Evolutionary conservation across 2,797 vertebrate species (phyloP).

Genomic region (Bucorvus abyssinicus): DNA sequence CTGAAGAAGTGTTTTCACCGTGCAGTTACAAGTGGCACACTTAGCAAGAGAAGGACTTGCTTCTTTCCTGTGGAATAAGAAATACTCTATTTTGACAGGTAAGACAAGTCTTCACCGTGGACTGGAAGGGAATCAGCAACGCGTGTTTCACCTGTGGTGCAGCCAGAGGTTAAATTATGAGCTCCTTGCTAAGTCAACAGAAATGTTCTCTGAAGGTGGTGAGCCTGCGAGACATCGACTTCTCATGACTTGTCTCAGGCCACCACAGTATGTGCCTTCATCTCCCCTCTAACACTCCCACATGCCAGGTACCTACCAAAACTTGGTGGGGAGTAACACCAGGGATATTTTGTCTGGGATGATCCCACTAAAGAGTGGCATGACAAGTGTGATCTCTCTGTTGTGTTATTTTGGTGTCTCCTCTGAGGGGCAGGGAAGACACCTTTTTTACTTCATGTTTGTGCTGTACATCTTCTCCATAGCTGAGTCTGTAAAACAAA

Average conservation of each 20-base stretch:
- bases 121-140: background rate
- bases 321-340: background rate
- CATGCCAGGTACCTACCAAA: fast-evolving
- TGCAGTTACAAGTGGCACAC: background rate
- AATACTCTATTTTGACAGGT: background rate
- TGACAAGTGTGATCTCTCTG: background rate
- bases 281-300: background rate
- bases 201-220: background rate
- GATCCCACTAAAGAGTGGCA: background rate
- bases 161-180: background rate
- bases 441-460: background rate
- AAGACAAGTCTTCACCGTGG: background rate
- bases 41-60: background rate
- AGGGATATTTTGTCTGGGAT: background rate
- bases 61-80: background rate
- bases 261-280: background rate
- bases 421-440: background rate
- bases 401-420: background rate
- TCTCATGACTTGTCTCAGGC: background rate
- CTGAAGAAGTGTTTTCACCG: background rate
- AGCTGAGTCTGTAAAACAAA: background rate
- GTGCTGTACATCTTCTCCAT: background rate
- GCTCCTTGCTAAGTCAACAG: background rate
- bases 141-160: background rate
- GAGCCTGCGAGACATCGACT: background rate